phyloP scores from a whole-genome alignment of 1,140 invertebrate species.

The Meloidogyne hapla region DNA sequence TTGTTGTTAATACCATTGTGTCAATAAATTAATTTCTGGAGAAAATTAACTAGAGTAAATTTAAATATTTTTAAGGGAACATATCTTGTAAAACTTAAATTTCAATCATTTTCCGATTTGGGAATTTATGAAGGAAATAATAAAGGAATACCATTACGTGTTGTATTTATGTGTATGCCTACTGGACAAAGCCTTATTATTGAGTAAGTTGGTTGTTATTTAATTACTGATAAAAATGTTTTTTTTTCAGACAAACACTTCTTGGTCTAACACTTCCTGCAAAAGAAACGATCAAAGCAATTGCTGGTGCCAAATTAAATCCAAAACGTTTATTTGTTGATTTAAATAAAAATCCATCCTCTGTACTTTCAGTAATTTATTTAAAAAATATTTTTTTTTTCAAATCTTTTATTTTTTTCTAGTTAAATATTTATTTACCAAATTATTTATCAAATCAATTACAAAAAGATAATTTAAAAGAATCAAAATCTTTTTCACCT shows the following conservation, averaged over 20 bases:
- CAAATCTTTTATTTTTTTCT: not conserved
- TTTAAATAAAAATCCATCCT: not conserved
- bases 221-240: not conserved
- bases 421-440: slow-evolving; percentile 19
- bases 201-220: not conserved
- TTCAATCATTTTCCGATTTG: not conserved
- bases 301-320: not conserved
- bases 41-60: not conserved
- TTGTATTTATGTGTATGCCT: slow-evolving; percentile 18
- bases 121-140: not conserved
- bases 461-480: slow-evolving; percentile 15
- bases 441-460: not conserved
- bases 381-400: slow-evolving; percentile 5
- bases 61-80: not conserved
- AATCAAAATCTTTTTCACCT: slow-evolving; percentile 13
- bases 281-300: not conserved
- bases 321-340: slow-evolving; percentile 21
- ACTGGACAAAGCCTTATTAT: slow-evolving; percentile 13
- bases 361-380: not conserved
- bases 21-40: not conserved
- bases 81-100: not conserved
- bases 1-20: too few species aligned
- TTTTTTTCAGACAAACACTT: slow-evolving; percentile 12
- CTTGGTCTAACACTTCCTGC: not conserved
- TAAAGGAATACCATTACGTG: not conserved